A percentile compares a stretch with the other conserved stretches of the same genome.
phyloP scores from a whole-genome alignment of 2,113 vertebrate genomes.

The Myodes glareolus region DNA sequence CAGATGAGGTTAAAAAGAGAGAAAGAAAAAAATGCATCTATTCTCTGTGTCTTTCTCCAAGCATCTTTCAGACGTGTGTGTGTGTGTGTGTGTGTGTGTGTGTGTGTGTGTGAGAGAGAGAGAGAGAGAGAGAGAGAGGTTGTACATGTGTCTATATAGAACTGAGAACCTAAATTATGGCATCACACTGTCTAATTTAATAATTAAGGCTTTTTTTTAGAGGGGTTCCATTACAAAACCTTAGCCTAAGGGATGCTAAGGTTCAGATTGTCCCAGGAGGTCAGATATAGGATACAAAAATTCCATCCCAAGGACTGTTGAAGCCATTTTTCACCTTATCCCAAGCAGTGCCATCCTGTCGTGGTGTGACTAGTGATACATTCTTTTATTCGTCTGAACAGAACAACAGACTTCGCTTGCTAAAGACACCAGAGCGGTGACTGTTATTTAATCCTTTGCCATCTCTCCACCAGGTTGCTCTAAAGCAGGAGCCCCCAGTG shows the following conservation, averaged over 20 bases:
- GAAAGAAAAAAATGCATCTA: constrained; percentile 59
- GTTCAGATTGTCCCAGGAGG: constrained; percentile 64
- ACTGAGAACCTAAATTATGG: background rate
- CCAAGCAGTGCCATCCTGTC: constrained; percentile 38
- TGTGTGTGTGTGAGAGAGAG: too few species aligned
- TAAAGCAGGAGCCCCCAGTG: constrained; percentile 66
- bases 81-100: too few species aligned
- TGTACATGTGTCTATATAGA: background rate
- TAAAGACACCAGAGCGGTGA: constrained; percentile 62
- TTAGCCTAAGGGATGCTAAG: constrained; percentile 70
- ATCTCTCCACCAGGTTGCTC: constrained; percentile 50
- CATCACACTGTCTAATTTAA: constrained; percentile 48
- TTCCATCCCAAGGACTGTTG: constrained; percentile 58
- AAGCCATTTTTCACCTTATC: constrained; percentile 55
- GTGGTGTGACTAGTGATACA: background rate
- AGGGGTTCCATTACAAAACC: constrained; percentile 58
- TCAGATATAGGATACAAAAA: constrained; percentile 69
- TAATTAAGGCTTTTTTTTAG: constrained; percentile 43
- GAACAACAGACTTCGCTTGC: constrained; percentile 59
- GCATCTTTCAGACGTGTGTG: background rate
- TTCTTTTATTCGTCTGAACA: constrained; percentile 37
- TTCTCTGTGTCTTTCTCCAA: constrained; percentile 49
- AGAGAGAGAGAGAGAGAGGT: background rate
- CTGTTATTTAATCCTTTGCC: constrained; percentile 74
- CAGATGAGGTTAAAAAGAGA: constrained; percentile 86